A percentile compares a stretch with the other conserved stretches of the same genome.
These are phyloP conservation scores for Podabrus alpinus DNA, from an alignment of 2,888 invertebrate genomes.

Conservation along the genomic window DNA sequence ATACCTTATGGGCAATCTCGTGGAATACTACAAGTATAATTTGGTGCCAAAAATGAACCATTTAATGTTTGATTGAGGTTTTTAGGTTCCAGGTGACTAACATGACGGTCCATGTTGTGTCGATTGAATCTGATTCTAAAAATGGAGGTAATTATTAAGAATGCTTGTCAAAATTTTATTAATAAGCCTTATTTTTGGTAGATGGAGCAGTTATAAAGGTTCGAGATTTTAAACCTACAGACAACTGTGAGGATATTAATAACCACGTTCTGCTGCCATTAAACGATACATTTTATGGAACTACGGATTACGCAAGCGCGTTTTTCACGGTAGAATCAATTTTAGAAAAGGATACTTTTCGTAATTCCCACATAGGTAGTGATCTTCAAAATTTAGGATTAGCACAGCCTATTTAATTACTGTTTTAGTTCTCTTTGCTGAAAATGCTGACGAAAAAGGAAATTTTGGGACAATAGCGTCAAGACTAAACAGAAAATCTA, in stretches of 20 bases:
- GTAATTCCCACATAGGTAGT: background rate
- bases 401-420: background rate
- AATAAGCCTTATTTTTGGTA: background rate
- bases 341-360: background rate
- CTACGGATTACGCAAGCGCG: background rate
- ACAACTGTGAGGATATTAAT: background rate
- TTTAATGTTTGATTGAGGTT: background rate
- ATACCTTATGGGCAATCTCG: constrained; percentile 1
- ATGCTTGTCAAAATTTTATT: background rate
- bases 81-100: background rate
- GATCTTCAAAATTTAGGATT: background rate
- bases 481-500: background rate
- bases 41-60: background rate
- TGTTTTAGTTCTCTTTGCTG: background rate
- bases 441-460: background rate
- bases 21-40: constrained; percentile 7
- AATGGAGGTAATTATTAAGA: background rate
- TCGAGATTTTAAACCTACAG: background rate
- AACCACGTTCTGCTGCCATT: background rate
- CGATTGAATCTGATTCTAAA: background rate
- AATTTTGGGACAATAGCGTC: background rate
- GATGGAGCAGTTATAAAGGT: constrained; percentile 1
- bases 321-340: background rate
- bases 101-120: background rate
- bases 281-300: background rate